A percentile compares a stretch with the other conserved stretches of the same genome.
phyloP scores from a whole-genome alignment of 2,113 vertebrate species.

The Corythoichthys intestinalis region DNA sequence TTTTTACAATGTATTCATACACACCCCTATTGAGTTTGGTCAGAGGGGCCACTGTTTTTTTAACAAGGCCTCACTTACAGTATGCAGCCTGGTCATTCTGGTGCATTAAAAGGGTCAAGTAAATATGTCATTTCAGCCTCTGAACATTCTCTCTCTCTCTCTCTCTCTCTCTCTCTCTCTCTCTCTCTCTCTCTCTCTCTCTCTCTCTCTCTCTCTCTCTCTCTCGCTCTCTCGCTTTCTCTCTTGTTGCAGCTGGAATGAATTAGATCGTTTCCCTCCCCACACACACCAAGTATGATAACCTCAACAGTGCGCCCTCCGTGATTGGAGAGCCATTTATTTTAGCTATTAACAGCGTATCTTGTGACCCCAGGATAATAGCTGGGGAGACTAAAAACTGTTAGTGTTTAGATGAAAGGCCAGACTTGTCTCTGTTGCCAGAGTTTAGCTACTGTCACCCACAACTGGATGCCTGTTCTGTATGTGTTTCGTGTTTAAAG shows the following conservation, averaged over 20 bases:
- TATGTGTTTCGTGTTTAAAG: conserved; percentile 6
- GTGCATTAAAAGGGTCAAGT: conserved; percentile 70
- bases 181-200: conserved; percentile 26
- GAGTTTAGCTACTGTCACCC: conserved; percentile 43
- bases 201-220: background rate
- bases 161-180: conserved; percentile 1
- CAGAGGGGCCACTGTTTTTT: conserved; percentile 48
- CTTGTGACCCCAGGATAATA: conserved; percentile 48
- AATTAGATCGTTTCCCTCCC: conserved; percentile 68
- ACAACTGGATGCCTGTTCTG: conserved; percentile 12
- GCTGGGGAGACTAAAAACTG: conserved; percentile 47
- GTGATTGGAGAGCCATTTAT: conserved; percentile 59
- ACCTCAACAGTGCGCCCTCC: conserved; percentile 50
- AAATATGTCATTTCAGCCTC: conserved; percentile 74
- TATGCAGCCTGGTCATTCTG: conserved; percentile 63
- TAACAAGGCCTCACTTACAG: conserved; percentile 70
- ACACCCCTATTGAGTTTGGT: conserved; percentile 20
- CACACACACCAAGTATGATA: conserved; percentile 56
- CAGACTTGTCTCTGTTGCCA: conserved; percentile 32
- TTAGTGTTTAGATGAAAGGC: conserved; percentile 51
- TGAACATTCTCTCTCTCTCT: conserved; percentile 39
- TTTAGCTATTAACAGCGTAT: conserved; percentile 63
- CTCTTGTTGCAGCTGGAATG: conserved; percentile 68
- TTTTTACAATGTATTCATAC: background rate
- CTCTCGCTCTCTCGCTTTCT: background rate